A percentile compares a stretch with the other conserved stretches of the same genome.
Evolutionary conservation across 2,113 vertebrate genomes (phyloP).

Genomic region (Speoplatyrhinus poulsoni): DNA sequence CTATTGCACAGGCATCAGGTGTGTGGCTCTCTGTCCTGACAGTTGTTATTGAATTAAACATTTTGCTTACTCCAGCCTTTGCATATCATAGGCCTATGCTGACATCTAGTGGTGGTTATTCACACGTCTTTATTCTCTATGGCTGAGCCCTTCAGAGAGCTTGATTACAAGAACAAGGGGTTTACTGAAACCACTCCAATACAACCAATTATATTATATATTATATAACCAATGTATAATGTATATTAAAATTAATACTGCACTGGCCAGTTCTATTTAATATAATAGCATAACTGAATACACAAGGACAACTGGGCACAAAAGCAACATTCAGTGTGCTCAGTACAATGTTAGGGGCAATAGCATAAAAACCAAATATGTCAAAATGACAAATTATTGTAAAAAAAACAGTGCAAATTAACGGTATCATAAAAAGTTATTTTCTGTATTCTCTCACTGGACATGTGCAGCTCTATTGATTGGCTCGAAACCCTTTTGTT

Average conservation of each 20-base stretch:
- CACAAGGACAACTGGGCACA: too few species aligned
- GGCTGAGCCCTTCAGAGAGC: not conserved
- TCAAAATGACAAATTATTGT: too few species aligned
- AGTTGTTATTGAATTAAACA: not conserved
- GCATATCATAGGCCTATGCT: constrained; percentile 3
- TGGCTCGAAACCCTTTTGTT: constrained; percentile 1
- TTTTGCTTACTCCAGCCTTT: not conserved
- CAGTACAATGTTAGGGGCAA: too few species aligned
- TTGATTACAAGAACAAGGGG: not conserved
- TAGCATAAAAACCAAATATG: too few species aligned
- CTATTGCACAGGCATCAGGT: not conserved
- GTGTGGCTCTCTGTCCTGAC: not conserved
- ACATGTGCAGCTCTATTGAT: not conserved
- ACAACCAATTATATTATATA: too few species aligned
- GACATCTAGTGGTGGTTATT: constrained; percentile 52
- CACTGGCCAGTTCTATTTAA: too few species aligned
- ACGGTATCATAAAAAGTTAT: not conserved
- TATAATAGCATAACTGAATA: too few species aligned
- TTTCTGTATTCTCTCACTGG: not conserved
- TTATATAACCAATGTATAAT: too few species aligned
- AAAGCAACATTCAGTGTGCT: too few species aligned
- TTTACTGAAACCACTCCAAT: not conserved
- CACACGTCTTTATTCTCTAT: not conserved
- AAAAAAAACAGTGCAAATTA: too few species aligned
- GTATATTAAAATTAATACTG: too few species aligned